phyloP scores from a whole-genome alignment of 2,113 vertebrate species.

The Dinomys branickii region DNA sequence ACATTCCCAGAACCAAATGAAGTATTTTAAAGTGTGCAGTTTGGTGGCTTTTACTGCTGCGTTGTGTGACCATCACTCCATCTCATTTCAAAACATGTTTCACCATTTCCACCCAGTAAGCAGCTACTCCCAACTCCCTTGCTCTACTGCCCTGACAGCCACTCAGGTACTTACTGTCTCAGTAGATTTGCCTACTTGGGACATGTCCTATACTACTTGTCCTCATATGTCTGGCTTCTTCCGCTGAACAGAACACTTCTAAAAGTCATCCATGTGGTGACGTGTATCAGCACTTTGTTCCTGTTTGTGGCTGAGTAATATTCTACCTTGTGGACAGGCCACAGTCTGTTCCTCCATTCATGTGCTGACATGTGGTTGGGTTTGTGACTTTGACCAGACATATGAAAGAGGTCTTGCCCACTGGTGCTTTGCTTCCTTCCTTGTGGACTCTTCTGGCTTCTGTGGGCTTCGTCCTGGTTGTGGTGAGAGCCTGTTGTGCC shows the following conservation, averaged over 20 bases:
- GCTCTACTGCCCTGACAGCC: no score
- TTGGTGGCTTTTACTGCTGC: neutral
- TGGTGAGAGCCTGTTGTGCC: neutral
- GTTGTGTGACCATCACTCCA: rapidly evolving
- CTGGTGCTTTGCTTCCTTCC: neutral
- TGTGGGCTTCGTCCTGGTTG: neutral
- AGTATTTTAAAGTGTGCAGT: neutral
- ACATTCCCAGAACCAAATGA: neutral
- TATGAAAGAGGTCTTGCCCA: neutral
- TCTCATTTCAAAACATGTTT: neutral
- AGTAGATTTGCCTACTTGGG: rapidly evolving
- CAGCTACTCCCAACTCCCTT: neutral
- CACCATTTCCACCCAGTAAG: rapidly evolving
- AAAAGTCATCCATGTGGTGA: rapidly evolving
- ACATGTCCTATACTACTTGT: rapidly evolving
- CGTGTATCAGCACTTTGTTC: neutral
- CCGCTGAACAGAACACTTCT: rapidly evolving
- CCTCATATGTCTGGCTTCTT: neutral
- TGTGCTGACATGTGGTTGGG: rapidly evolving
- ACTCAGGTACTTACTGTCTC: neutral
- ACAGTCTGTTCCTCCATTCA: rapidly evolving
- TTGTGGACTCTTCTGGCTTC: neutral
- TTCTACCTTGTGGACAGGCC: rapidly evolving
- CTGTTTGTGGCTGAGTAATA: neutral
- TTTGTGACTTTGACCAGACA: neutral